Percentiles rank a stretch among this genome's conserved stretches.
These are phyloP conservation scores for Hirtodrosophila cameraria DNA, from an alignment of 2,888 invertebrate genomes.

Conservation along the genomic window DNA sequence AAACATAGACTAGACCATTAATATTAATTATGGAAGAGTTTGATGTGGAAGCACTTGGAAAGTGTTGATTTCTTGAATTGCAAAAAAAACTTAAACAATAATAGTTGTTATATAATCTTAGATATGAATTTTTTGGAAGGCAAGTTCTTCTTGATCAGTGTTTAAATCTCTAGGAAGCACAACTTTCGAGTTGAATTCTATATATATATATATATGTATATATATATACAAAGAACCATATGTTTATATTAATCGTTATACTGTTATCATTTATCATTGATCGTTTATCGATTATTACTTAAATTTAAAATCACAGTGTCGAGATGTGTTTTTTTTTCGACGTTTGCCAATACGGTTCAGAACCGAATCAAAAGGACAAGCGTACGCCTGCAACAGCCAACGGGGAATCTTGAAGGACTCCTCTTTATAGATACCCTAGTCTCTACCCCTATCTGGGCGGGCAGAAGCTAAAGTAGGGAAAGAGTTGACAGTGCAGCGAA, in stretches of 20 bases:
- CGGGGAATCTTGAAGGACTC: slow-evolving; percentile 26
- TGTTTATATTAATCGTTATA: slow-evolving; percentile 1
- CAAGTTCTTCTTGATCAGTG: slow-evolving; percentile 46
- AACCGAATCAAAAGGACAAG: slow-evolving; percentile 59
- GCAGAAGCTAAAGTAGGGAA: slow-evolving; percentile 93
- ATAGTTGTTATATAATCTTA: slow-evolving; percentile 42
- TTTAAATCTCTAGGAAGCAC: slow-evolving; percentile 70
- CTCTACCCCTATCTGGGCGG: slow-evolving; percentile 85
- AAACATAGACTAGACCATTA: slow-evolving; percentile 75
- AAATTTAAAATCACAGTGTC: slow-evolving; percentile 76
- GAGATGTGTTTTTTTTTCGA: slow-evolving; percentile 67
- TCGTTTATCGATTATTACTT: slow-evolving; percentile 50
- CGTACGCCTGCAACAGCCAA: slow-evolving; percentile 66
- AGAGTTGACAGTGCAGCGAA: slow-evolving; percentile 94
- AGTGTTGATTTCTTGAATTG: slow-evolving; percentile 65
- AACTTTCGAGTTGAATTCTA: slow-evolving; percentile 60
- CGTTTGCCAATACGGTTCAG: slow-evolving; percentile 62
- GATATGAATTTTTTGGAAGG: slow-evolving; percentile 48
- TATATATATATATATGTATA: too few species aligned
- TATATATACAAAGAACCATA: slow-evolving; percentile 49
- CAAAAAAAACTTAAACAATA: slow-evolving; percentile 41
- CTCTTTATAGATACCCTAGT: slow-evolving; percentile 78
- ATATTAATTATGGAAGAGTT: slow-evolving; percentile 65
- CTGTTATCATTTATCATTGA: slow-evolving; percentile 19
- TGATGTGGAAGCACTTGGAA: slow-evolving; percentile 73